A percentile compares a stretch with the other conserved stretches of the same genome.
Conservation (phyloP, 92 coral and sea anemone species). For the Bergia sp. region DNA sequence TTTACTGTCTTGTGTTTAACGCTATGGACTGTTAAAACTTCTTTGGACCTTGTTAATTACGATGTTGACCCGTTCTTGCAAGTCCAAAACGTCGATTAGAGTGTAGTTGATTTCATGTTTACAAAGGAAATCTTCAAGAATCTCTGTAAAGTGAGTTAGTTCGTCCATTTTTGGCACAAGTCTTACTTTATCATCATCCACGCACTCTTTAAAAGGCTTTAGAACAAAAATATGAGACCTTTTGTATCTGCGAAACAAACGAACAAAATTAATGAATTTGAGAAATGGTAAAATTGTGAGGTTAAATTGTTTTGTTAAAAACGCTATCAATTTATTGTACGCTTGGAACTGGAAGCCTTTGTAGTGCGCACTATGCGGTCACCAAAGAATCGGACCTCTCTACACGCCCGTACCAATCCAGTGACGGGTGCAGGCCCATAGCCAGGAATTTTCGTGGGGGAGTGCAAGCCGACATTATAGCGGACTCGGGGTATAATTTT, state of each 20-base stretch:
- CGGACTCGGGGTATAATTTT: too few species aligned
- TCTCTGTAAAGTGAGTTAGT: constrained; percentile 61
- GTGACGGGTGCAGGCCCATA: too few species aligned
- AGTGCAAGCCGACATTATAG: too few species aligned
- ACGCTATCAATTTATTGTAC: neutral
- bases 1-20: too few species aligned
- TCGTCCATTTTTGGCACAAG: constrained; percentile 84
- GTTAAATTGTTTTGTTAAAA: neutral
- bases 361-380: too few species aligned
- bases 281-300: neutral
- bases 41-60: constrained; percentile 24
- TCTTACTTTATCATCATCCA: constrained; percentile 70
- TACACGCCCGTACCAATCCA: too few species aligned
- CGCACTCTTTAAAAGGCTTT: constrained; percentile 86
- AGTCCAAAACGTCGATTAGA: constrained; percentile 65
- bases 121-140: constrained; percentile 68
- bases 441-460: too few species aligned
- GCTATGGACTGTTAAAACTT: neutral
- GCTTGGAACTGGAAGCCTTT: too few species aligned
- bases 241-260: constrained; percentile 62
- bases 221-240: constrained; percentile 76
- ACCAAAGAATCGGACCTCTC: too few species aligned
- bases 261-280: neutral
- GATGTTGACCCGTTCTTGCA: constrained; percentile 46
- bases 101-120: constrained; percentile 66